These are phyloP conservation scores for Amblyopsis hoosieri DNA, from an alignment of 2,797 vertebrate species.

Conservation along the genomic window DNA sequence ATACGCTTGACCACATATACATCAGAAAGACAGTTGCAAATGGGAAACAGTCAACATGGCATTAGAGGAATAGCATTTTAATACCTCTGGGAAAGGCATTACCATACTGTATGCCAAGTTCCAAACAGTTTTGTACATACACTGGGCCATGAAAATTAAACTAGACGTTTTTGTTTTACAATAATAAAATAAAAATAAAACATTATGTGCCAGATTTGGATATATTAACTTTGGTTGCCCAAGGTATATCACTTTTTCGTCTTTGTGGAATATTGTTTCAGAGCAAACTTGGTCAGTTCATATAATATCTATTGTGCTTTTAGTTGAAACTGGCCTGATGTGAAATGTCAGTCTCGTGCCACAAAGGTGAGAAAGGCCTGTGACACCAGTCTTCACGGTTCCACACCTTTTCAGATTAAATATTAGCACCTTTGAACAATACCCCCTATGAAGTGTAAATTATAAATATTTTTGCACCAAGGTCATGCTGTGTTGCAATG, in stretches of 20 bases:
- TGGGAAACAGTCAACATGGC: too few species aligned
- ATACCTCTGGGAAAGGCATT: too few species aligned
- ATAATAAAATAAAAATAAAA: too few species aligned
- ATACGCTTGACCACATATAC: too few species aligned
- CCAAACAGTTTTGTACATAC: too few species aligned
- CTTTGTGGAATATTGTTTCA: not conserved
- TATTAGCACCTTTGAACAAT: conserved; percentile 38
- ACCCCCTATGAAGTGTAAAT: conserved; percentile 31
- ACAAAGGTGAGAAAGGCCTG: not conserved
- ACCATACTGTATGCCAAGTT: too few species aligned
- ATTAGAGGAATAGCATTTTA: too few species aligned
- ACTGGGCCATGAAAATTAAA: too few species aligned
- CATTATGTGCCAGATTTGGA: too few species aligned
- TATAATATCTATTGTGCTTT: conserved; percentile 12
- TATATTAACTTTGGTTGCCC: not conserved
- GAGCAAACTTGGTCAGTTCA: not conserved
- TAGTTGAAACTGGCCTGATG: conserved; percentile 33
- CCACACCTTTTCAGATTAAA: conserved; percentile 13
- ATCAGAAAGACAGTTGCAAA: too few species aligned
- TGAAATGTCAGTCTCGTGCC: conserved; percentile 9
- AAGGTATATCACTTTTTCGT: conserved; percentile 25
- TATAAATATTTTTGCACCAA: not conserved
- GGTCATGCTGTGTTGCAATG: too few species aligned
- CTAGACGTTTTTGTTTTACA: too few species aligned
- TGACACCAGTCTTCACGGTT: conserved; percentile 13